Evolutionary conservation across 2,113 vertebrate species (phyloP), one percentile per base, ranked within the genome.

Genomic region (Pavo muticus): DNA sequence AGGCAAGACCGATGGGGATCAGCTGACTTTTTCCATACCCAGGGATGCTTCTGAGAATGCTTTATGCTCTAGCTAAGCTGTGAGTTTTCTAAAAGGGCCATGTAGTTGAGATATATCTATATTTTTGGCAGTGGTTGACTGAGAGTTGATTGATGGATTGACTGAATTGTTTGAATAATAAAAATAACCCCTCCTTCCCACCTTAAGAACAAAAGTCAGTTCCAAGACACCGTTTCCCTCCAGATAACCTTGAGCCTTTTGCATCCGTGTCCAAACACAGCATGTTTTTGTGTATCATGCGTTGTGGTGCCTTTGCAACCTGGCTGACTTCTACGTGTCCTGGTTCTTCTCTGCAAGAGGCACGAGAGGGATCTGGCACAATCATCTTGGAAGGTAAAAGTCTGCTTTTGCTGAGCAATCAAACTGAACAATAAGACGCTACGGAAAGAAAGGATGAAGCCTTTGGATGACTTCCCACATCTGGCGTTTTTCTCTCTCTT

Each of bases 21-120:
- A 11, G 24, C 64, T 72, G n/a, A 14, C 32, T 59, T 79, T 80
- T 86, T 32, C 75, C 1, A 0, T 40, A 30, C 42, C 86, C 50
- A 79, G 35, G 82, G 81, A 91, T 70, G 11, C 50, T 94, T 81
- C 70, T 65, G 65, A 47, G 84, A 84, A 80, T 74, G 70, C 63
- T 91, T 91, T 94, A 48, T 40, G 42, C 69, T 69, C 80, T 82
- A 69, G 83, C 68, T 47, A 91, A 96, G 86, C 96, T 97, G 96
- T 96, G 96, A 96, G 94, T 96, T 96, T 96, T 91, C 81, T 95
- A 92, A 90, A 88, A 93, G 83, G 84, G 90, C 52, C 90, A 1
- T 88, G 69, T n/a, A 73, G 60, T 72, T 81, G 77, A 81, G 85
- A 88, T 71, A 84, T 39, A 94, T 24, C 48, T 94, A 44, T 96